These are phyloP conservation scores for Presbytis comata DNA, from an alignment of 2,797 vertebrate species.

Conservation along the genomic window DNA sequence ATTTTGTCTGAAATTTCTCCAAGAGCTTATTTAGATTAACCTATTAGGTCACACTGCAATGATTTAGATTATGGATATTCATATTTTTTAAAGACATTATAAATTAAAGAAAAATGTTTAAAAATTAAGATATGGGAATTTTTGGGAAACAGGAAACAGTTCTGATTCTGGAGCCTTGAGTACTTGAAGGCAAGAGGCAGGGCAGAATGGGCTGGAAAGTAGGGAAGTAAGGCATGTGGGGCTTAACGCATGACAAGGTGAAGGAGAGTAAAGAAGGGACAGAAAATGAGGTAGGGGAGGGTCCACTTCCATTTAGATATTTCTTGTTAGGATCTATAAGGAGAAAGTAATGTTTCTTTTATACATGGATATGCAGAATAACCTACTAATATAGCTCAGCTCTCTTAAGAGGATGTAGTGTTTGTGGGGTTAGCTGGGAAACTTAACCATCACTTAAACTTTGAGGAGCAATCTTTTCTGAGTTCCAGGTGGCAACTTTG, in stretches of 20 bases:
- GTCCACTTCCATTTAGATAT: background rate
- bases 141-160: background rate
- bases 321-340: background rate
- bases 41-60: background rate
- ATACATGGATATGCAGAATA: conserved; percentile 38
- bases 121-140: background rate
- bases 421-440: background rate
- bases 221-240: background rate
- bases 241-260: background rate
- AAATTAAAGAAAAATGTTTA: conserved; percentile 17
- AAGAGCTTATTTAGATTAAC: background rate
- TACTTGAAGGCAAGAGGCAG: background rate
- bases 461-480: background rate
- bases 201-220: background rate
- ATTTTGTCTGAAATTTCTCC: background rate
- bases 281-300: background rate
- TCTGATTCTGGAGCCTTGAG: background rate
- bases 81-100: conserved; percentile 13
- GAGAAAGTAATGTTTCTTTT: background rate
- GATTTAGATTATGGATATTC: background rate
- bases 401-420: background rate
- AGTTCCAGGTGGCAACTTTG: background rate
- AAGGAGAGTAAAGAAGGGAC: background rate
- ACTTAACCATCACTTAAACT: background rate
- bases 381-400: background rate